Percentiles rank a stretch among this genome's conserved stretches.
Evolutionary conservation across 2,797 vertebrate species (phyloP).

Genomic region (Poecilia wingei): DNA sequence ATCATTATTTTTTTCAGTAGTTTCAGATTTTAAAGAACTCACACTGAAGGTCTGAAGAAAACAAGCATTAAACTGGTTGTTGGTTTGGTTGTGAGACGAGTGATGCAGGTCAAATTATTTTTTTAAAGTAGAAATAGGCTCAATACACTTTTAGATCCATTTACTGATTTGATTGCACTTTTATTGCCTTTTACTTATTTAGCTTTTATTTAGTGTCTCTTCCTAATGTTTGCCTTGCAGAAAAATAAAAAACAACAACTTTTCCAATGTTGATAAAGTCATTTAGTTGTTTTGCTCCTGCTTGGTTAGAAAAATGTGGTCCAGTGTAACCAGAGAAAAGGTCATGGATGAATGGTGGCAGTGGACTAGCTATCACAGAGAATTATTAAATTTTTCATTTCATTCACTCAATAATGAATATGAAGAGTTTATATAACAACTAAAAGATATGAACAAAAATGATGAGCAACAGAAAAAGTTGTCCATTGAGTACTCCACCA

Average conservation of each 20-base stretch:
- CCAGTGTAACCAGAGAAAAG: background rate
- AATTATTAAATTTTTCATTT: too few relatives aligned
- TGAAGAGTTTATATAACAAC: too few relatives aligned
- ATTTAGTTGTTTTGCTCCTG: background rate
- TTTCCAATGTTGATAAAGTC: background rate
- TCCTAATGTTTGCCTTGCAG: background rate
- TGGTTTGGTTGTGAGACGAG: too few relatives aligned
- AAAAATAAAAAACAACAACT: background rate
- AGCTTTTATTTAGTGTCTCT: background rate
- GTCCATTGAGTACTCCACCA: background rate
- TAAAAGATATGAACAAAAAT: background rate
- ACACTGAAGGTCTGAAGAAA: background rate
- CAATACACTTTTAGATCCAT: background rate
- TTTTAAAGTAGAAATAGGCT: background rate
- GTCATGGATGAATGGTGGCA: background rate
- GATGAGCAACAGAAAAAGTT: background rate
- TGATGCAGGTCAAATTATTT: background rate
- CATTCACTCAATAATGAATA: too few relatives aligned
- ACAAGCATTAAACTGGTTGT: too few relatives aligned
- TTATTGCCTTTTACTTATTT: background rate
- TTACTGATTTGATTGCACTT: background rate
- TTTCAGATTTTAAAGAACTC: background rate
- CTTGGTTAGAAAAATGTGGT: background rate
- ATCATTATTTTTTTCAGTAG: background rate
- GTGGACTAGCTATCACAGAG: background rate